Conservation (phyloP, 2,888 invertebrate genomes). For the Iphiclides podalirius region DNA sequence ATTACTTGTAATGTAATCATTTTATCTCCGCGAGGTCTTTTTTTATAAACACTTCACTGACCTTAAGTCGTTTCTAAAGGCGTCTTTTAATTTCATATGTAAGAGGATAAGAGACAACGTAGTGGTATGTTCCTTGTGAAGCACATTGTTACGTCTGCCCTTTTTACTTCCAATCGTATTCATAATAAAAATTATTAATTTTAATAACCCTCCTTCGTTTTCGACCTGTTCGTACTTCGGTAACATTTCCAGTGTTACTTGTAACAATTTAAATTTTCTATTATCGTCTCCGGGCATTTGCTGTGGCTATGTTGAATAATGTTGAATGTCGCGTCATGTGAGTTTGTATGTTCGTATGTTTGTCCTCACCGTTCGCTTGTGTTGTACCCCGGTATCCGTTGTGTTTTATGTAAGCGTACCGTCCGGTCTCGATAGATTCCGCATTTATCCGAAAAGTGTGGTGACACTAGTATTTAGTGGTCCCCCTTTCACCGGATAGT, state of each 20-base stretch:
- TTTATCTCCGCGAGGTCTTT: background rate
- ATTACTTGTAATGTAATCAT: background rate
- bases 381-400: conserved; percentile 52
- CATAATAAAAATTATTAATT: background rate
- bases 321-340: conserved; percentile 32
- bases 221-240: conserved; percentile 28
- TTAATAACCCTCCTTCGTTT: background rate
- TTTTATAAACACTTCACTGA: too few relatives aligned
- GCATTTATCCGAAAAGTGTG: background rate
- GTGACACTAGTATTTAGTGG: background rate
- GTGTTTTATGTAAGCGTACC: conserved; percentile 39
- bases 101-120: background rate
- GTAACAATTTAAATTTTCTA: conserved; percentile 18
- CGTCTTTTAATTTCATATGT: background rate
- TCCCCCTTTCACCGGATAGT: conserved; percentile 8
- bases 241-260: too few relatives aligned
- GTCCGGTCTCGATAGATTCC: conserved; percentile 32
- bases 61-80: too few relatives aligned
- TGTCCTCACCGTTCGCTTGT: conserved; percentile 48
- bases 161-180: conserved; percentile 7
- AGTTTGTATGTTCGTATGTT: conserved; percentile 39
- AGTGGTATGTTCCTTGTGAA: background rate
- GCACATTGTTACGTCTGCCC: background rate
- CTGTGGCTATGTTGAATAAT: conserved; percentile 33
- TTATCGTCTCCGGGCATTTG: conserved; percentile 38